phyloP scores from a whole-genome alignment of 2,797 vertebrate genomes.

The Chelonia mydas region DNA sequence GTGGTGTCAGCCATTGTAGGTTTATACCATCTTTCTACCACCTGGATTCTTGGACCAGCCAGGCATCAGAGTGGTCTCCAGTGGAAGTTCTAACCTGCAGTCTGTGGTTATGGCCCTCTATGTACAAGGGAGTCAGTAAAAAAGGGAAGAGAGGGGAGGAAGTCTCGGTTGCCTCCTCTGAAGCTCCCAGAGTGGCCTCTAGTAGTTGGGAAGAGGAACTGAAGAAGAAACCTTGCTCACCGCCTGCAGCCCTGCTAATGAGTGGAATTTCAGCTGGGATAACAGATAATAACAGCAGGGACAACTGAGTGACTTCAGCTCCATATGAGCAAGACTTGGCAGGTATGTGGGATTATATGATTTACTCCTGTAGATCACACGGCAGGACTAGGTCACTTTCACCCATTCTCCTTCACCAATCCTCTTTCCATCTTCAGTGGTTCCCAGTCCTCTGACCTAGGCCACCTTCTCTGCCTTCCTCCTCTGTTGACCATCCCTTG shows the following conservation, averaged over 20 bases:
- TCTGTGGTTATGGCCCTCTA: too few relatives aligned
- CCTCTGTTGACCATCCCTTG: neutral
- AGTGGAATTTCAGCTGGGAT: neutral
- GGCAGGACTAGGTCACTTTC: neutral
- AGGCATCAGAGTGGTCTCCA: too few relatives aligned
- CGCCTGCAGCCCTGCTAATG: neutral
- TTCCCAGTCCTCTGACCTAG: neutral
- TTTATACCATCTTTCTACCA: too few relatives aligned
- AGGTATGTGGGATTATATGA: neutral
- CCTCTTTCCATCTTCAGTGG: neutral
- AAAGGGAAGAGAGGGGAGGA: neutral
- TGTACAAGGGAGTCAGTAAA: neutral
- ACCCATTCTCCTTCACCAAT: neutral
- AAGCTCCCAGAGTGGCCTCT: neutral
- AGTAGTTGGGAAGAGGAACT: neutral
- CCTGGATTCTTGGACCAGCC: too few relatives aligned
- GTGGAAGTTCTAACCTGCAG: too few relatives aligned
- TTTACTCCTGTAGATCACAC: neutral
- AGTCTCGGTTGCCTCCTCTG: neutral
- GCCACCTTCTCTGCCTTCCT: neutral
- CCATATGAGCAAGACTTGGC: neutral
- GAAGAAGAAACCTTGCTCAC: neutral
- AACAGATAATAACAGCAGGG: neutral
- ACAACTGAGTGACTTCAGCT: neutral
- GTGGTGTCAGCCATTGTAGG: too few relatives aligned